Base-by-base conservation (phyloP, 2,888 invertebrate species). In the Apodemia hepburni region DNA sequence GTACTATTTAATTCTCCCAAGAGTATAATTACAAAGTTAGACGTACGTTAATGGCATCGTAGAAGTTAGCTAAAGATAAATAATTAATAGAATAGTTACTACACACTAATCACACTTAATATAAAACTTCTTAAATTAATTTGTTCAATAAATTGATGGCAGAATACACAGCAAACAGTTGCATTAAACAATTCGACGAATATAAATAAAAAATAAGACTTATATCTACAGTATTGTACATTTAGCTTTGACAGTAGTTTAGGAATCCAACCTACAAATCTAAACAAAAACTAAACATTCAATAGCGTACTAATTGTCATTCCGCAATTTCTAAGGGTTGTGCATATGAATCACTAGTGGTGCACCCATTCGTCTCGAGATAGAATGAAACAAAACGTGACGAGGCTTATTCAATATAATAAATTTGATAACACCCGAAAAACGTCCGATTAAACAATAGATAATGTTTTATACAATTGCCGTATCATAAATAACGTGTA, bases 271-370 rank as follows among this genome's bases (percentile, higher is more conserved):
- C 54, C 54, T 54, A 54, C 15, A 54, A 15, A 54, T 54, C 54
- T 54, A 54, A 54, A 54, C 54, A 54, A 54, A 12, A 3, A 22
- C 54, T 54, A 54, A 54, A 54, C 54, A 54, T 54, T 54, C 54
- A 54, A 54, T 54, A 54, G 54, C 54, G 54, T 54, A 27, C 54
- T 51, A 51, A 51, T 51, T 27, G 54, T 62, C 22, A 64, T 63
- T 62, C 58, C 64, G 57, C 61, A 59, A 49, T 35, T 60, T 63
- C 67, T 69, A 68, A 57, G 65, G 65, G 61, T 66, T 63, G 71
- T 70, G 71, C 70, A 61, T 42, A 42, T 69, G 67, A 68, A 68
- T 70, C 68, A 66, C 69, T 70, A 69, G 17, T 54, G 64, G 70
- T 70, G 71, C 69, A 62, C 61, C 51, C 61, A 54, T 65, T 54